These are phyloP conservation scores for Ctenomys sociabilis DNA, from an alignment of 2,113 vertebrate genomes.

Conservation along the genomic window DNA sequence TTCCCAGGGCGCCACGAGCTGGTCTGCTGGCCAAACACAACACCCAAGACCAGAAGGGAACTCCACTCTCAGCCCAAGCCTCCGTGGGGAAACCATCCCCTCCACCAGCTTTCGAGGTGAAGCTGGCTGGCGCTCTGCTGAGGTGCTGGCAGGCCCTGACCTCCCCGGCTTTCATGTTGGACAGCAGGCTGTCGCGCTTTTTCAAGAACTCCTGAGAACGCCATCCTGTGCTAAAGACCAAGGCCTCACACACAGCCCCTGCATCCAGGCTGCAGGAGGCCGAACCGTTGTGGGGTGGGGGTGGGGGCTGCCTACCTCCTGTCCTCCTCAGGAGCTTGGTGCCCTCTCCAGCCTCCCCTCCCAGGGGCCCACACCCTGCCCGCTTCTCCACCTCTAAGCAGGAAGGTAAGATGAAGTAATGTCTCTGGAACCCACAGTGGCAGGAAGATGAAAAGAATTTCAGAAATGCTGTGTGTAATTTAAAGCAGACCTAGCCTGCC, in stretches of 20 bases:
- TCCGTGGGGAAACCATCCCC: neutral
- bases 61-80: neutral
- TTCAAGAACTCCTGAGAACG: neutral
- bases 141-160: neutral
- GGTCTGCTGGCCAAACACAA: neutral
- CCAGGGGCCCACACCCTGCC: neutral
- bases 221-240: slow-evolving; percentile 8
- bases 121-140: neutral
- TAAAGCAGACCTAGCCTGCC: slow-evolving; percentile 65
- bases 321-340: neutral
- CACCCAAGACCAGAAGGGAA: neutral
- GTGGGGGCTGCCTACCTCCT: neutral
- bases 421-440: slow-evolving; percentile 53
- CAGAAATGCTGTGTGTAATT: slow-evolving; percentile 75
- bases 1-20: slow-evolving; percentile 10
- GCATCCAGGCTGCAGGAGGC: neutral
- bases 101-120: neutral
- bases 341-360: neutral
- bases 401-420: slow-evolving; percentile 71
- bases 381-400: neutral
- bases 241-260: neutral
- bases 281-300: neutral
- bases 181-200: neutral
- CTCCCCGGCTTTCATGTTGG: neutral
- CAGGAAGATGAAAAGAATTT: slow-evolving; percentile 72